These are phyloP conservation scores for Halocaridina rubra DNA, from an alignment of 2,888 invertebrate species.

Conservation along the genomic window DNA sequence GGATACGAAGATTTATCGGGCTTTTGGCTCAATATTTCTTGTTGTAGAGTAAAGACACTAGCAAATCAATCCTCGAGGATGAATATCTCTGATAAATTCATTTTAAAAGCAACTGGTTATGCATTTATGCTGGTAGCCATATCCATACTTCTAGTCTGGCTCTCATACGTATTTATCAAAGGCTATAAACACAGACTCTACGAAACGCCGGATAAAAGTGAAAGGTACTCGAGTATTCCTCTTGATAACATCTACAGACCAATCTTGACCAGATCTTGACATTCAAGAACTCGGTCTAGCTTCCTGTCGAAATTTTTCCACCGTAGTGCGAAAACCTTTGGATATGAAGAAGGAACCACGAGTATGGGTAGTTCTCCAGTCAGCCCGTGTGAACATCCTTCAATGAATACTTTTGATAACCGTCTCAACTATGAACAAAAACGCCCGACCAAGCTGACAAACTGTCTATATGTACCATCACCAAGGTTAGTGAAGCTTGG, in stretches of 20 bases:
- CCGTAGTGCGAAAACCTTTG: no score
- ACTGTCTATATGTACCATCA: no score
- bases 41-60: conserved; percentile 65
- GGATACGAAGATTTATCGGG: conserved; percentile 67
- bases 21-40: conserved; percentile 67
- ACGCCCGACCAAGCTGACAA: no score
- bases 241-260: conserved; percentile 69
- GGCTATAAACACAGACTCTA: conserved; percentile 68
- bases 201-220: conserved; percentile 67
- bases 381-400: no score
- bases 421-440: no score
- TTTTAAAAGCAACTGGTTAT: conserved; percentile 66
- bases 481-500: no score
- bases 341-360: no score
- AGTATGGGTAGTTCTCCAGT: no score
- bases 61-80: conserved; percentile 65
- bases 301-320: no score
- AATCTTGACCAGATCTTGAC: conserved; percentile 64
- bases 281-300: no score
- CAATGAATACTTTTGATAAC: no score
- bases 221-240: conserved; percentile 66
- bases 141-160: conserved; percentile 65
- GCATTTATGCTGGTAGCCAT: conserved; percentile 65
- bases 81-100: conserved; percentile 66
- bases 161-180: conserved; percentile 65